Percentiles rank a stretch among this genome's conserved stretches.
phyloP scores from a whole-genome alignment of 2,888 invertebrate species.

The Microctonus brassicae region DNA sequence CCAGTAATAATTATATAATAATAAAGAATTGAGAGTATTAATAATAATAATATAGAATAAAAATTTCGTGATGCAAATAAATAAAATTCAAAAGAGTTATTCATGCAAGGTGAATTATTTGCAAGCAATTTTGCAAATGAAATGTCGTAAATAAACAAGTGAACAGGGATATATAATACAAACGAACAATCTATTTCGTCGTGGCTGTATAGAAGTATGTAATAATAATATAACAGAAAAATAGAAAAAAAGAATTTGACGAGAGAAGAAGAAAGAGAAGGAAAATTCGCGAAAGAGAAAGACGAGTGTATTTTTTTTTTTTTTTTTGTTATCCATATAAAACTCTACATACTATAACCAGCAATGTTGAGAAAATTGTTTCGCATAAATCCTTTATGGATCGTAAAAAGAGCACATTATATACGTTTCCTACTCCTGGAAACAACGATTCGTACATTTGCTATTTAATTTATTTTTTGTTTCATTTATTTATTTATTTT shows the following conservation, averaged over 20 bases:
- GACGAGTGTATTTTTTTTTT: too few species aligned
- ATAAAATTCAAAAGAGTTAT: conserved; percentile 9
- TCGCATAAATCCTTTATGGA: conserved; percentile 59
- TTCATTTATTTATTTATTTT: neutral
- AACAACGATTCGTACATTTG: conserved; percentile 26
- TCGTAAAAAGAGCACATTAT: conserved; percentile 52
- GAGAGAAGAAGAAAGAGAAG: conserved; percentile 7
- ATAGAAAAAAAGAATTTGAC: neutral
- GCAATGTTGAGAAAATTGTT: conserved; percentile 55
- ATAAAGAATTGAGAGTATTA: neutral
- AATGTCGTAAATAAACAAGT: conserved; percentile 44
- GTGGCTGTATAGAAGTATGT: neutral
- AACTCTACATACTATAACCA: conserved; percentile 22
- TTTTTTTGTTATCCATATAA: conserved; percentile 9
- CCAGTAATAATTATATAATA: neutral
- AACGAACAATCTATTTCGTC: neutral
- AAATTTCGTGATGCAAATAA: neutral
- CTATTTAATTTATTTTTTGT: conserved; percentile 2
- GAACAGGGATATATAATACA: neutral
- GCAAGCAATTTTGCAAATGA: conserved; percentile 37
- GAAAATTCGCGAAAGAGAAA: conserved; percentile 1
- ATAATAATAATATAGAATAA: neutral
- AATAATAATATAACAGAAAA: conserved; percentile 16
- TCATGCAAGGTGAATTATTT: conserved; percentile 29
- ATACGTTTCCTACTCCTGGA: conserved; percentile 26